A percentile compares a stretch with the other conserved stretches of the same genome.
Conservation (phyloP, 1,140 invertebrate genomes). For the Pinna nobilis region DNA sequence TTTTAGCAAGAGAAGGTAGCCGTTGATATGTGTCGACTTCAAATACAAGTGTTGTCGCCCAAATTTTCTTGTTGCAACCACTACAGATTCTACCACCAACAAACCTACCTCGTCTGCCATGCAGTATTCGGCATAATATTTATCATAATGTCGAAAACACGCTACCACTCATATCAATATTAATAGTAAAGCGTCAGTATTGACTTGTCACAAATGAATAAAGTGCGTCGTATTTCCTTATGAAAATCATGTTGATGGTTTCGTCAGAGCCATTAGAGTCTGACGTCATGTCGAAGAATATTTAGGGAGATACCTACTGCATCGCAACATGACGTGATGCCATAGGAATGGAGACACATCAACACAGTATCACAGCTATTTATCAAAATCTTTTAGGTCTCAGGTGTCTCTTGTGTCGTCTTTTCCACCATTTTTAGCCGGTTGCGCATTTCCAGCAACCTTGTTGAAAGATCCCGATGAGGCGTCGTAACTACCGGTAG, state of each 20-base stretch:
- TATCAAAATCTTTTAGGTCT: neutral
- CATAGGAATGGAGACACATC: neutral
- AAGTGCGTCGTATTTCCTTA: neutral
- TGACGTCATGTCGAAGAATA: neutral
- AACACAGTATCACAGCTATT: neutral
- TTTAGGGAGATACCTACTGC: neutral
- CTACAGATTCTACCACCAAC: too few relatives aligned
- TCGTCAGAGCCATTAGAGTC: neutral
- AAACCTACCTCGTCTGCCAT: too few relatives aligned
- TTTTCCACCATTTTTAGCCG: neutral
- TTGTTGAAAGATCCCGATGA: neutral
- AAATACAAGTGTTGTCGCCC: too few relatives aligned
- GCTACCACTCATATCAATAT: too few relatives aligned
- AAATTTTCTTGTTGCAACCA: too few relatives aligned
- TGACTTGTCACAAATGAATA: neutral
- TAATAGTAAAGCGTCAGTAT: too few relatives aligned
- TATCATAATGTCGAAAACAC: too few relatives aligned
- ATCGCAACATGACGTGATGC: neutral
- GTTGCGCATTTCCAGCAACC: neutral
- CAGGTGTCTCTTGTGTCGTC: neutral
- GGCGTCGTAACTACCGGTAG: neutral
- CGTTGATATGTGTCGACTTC: too few relatives aligned
- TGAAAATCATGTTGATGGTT: neutral
- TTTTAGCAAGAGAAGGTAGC: too few relatives aligned
- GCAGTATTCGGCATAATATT: too few relatives aligned